Conservation (phyloP, 2,797 vertebrate species). For the Bradypodion ventrale region DNA sequence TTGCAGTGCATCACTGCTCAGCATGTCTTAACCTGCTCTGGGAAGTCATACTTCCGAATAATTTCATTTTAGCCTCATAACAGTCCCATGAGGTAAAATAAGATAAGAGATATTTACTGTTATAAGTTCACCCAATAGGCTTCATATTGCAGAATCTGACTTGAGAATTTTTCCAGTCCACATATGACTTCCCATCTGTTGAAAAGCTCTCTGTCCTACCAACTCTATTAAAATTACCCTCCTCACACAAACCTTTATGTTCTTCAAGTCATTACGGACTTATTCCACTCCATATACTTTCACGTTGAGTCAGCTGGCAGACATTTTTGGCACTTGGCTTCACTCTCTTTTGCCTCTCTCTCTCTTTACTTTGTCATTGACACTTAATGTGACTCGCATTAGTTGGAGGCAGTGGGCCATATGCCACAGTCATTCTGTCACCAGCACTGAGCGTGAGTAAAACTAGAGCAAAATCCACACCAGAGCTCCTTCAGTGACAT, state of each 20-base stretch:
- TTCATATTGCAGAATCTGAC: neutral
- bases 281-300: neutral
- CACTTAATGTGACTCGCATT: neutral
- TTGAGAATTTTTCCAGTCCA: neutral
- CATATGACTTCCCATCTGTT: no score
- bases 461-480: constrained; percentile 19
- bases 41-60: neutral
- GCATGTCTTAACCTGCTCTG: neutral
- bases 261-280: neutral
- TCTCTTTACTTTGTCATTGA: constrained; percentile 2
- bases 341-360: neutral
- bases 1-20: no score
- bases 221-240: neutral
- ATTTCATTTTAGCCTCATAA: neutral
- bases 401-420: neutral
- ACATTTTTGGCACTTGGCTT: neutral
- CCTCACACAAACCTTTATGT: neutral
- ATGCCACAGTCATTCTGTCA: constrained; percentile 2
- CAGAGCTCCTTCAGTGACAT: neutral
- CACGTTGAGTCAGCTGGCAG: constrained; percentile 23
- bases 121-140: neutral
- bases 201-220: no score
- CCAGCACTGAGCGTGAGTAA: constrained; percentile 5
- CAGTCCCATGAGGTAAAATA: no score
- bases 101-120: neutral